These are phyloP conservation scores for Anseranas semipalmata DNA, from an alignment of 2,113 vertebrate genomes.

Conservation along the genomic window DNA sequence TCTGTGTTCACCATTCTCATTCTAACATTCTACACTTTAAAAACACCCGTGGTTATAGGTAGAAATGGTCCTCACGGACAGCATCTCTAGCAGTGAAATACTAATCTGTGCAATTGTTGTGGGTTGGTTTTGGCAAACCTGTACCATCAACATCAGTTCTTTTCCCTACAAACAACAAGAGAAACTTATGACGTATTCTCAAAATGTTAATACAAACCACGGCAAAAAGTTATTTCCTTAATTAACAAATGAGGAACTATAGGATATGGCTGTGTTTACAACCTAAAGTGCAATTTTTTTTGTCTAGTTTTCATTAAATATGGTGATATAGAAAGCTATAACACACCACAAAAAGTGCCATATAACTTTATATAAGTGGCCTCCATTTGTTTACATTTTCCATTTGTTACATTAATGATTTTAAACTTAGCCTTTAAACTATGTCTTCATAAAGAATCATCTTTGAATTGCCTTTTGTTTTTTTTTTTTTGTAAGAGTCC, in stretches of 20 bases:
- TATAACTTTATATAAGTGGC: slow-evolving; percentile 41
- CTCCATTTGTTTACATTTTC: slow-evolving; percentile 5
- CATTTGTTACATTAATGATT: slow-evolving; percentile 48
- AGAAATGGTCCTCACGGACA: neutral
- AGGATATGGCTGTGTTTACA: slow-evolving; percentile 58
- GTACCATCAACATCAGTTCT: slow-evolving; percentile 25
- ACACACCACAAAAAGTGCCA: neutral
- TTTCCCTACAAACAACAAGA: slow-evolving; percentile 40
- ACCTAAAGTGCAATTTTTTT: slow-evolving; percentile 64
- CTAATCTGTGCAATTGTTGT: neutral
- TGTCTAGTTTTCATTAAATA: slow-evolving; percentile 59
- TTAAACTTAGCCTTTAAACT: slow-evolving; percentile 60
- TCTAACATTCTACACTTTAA: neutral
- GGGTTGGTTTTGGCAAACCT: neutral
- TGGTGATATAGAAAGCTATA: slow-evolving; percentile 40
- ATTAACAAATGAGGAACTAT: slow-evolving; percentile 67
- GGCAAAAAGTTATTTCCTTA: slow-evolving; percentile 64
- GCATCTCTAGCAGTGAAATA: neutral
- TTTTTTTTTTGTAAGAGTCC: slow-evolving; percentile 45
- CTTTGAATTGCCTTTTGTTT: neutral
- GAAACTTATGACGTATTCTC: slow-evolving; percentile 51
- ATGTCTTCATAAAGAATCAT: slow-evolving; percentile 48
- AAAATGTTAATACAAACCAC: slow-evolving; percentile 60
- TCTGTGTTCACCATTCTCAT: neutral
- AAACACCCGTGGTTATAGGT: neutral